Conservation (phyloP, 2,888 invertebrate species). For the Campoletis raptor region DNA sequence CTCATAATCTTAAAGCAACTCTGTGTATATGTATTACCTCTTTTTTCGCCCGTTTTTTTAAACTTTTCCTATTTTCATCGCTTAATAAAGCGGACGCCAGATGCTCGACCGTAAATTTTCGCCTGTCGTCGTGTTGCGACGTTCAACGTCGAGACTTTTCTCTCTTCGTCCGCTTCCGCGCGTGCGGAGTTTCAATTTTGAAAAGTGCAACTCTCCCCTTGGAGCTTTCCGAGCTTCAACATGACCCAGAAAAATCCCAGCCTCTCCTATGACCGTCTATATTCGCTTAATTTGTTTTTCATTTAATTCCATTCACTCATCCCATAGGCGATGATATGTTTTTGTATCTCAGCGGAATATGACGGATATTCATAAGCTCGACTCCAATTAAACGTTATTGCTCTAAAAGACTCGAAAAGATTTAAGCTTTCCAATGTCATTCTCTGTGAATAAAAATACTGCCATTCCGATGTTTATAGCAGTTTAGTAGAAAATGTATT, state of each 20-base stretch:
- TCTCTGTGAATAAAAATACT: not conserved
- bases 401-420: not conserved
- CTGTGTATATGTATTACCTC: conserved; percentile 33
- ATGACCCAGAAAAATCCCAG: conserved; percentile 38
- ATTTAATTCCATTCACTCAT: conserved; percentile 31
- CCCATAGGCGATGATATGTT: not conserved
- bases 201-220: conserved; percentile 54
- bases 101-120: conserved; percentile 75
- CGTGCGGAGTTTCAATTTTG: conserved; percentile 53
- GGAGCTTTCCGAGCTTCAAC: conserved; percentile 13
- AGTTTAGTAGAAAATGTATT: too few relatives aligned
- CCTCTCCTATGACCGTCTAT: not conserved
- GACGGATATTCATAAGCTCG: not conserved
- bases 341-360: not conserved
- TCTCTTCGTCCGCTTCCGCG: conserved; percentile 2
- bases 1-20: conserved; percentile 55
- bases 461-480: too few relatives aligned
- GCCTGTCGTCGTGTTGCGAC: conserved; percentile 45
- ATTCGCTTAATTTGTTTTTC: conserved; percentile 45
- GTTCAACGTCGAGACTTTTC: conserved; percentile 22
- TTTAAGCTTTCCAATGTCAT: not conserved
- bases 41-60: conserved; percentile 22
- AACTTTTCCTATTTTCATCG: conserved; percentile 63
- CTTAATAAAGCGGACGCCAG: conserved; percentile 78
- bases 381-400: not conserved